Percentiles rank a stretch among this genome's conserved stretches.
These are phyloP conservation scores for Oreochromis spilurus DNA, from an alignment of 2,113 vertebrate species.

Conservation along the genomic window DNA sequence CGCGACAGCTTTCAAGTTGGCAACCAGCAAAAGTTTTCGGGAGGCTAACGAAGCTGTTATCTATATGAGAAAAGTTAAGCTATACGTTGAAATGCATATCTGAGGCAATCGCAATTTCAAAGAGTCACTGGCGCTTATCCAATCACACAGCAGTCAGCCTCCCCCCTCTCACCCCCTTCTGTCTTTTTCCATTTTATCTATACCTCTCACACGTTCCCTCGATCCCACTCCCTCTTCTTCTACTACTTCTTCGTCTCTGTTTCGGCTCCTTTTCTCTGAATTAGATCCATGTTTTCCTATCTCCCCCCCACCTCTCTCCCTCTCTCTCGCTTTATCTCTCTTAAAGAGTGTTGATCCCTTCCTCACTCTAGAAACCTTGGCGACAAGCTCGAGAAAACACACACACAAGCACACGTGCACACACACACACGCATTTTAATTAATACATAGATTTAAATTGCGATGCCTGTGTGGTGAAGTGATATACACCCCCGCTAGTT, in stretches of 20 bases:
- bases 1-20: constrained; percentile 32
- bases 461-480: constrained; percentile 60
- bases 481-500: constrained; percentile 69
- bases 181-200: constrained; percentile 50
- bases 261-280: constrained; percentile 39
- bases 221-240: constrained; percentile 14
- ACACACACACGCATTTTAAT: constrained; percentile 47
- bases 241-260: background rate
- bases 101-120: constrained; percentile 63
- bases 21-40: constrained; percentile 18
- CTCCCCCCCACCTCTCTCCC: constrained; percentile 13
- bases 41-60: constrained; percentile 49
- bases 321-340: constrained; percentile 35
- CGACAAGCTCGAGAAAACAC: background rate
- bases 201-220: constrained; percentile 58
- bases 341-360: constrained; percentile 55
- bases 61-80: constrained; percentile 46
- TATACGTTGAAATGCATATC: constrained; percentile 55
- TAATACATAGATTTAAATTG: constrained; percentile 69
- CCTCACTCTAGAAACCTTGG: constrained; percentile 45
- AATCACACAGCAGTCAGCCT: constrained; percentile 58
- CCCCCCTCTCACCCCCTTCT: background rate
- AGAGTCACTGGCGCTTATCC: constrained; percentile 67
- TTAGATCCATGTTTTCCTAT: constrained; percentile 55
- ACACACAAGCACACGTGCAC: background rate